Base-by-base conservation (phyloP, 2,888 invertebrate species). In the Malachius bipustulatus region DNA sequence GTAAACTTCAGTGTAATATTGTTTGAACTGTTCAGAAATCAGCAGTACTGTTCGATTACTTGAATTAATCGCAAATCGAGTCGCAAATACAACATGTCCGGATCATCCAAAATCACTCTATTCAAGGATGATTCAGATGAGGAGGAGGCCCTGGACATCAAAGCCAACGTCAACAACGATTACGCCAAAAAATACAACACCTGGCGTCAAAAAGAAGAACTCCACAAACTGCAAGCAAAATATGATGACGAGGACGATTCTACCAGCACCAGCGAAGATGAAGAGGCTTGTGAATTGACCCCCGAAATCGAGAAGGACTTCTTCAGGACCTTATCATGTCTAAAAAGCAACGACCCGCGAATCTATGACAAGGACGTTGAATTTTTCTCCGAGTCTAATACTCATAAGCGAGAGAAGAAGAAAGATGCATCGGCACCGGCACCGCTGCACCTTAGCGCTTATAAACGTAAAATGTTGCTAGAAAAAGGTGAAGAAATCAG, bases 121-220 rank as follows among this genome's bases (percentile, higher is more conserved):
- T n/a, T n/a, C n/a, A n/a, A n/a, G n/a, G n/a, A 67, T 16, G 65
- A 64, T 19, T 63, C 63, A 3, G 71, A 67, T 1, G 76, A 76
- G 42, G 54, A 58, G 3, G 67, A 69, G 16, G 60, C 67, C n/a
- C n/a, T n/a, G 9, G 54, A 70, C 34, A 61, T 88, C 16, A 73
- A 72, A 56, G 77, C 81, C 14, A 80, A 88, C 57, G 77, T 81
- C 14, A 80, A 19, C n/a, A 74, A 76, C 54, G 73, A 74, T 34
- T 93, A 88, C 61, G 91, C 93, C 0, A 78, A 80, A 47, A 77
- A 74, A 46, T 93, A 91, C 54, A 77, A 89, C 54, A 69, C 64
- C 39, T 85, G 88, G 77, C 71, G 91, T 34, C 76, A 81, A 51
- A 85, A 84, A 53, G 93, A 93, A 60, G 82, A 89, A 58, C 62